These are phyloP conservation scores for Chaetops frenatus DNA, from an alignment of 2,113 vertebrate genomes.

Conservation along the genomic window DNA sequence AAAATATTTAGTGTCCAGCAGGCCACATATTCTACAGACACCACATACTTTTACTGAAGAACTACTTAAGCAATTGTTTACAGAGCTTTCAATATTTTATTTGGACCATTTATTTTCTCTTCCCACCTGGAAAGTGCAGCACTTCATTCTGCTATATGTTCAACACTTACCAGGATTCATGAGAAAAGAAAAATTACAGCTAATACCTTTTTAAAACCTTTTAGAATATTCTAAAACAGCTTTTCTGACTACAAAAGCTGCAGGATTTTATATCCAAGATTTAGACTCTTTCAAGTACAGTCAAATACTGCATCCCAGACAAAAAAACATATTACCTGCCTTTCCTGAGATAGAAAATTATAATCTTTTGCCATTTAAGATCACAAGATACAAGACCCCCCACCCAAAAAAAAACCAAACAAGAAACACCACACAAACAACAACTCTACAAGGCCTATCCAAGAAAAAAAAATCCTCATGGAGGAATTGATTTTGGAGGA, in stretches of 20 bases:
- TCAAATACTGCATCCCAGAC: not conserved
- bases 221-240: not conserved
- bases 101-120: not conserved
- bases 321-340: not conserved
- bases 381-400: not conserved
- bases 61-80: not conserved
- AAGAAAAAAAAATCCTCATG: not conserved
- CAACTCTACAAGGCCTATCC: not conserved
- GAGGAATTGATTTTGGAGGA: not conserved
- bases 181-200: not conserved
- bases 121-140: not conserved
- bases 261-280: not conserved
- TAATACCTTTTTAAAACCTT: not conserved
- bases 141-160: not conserved
- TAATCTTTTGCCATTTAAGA: not conserved
- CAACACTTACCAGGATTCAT: not conserved
- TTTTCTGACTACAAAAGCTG: not conserved
- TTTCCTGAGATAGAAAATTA: not conserved
- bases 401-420: fast-evolving
- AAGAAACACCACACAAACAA: not conserved
- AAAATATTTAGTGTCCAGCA: not conserved
- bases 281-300: not conserved
- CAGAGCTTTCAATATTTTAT: not conserved
- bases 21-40: not conserved
- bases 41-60: not conserved